Percentiles rank a stretch among this genome's conserved stretches.
phyloP scores from a whole-genome alignment of 2,888 invertebrate genomes.

The Habroteleia sp. region DNA sequence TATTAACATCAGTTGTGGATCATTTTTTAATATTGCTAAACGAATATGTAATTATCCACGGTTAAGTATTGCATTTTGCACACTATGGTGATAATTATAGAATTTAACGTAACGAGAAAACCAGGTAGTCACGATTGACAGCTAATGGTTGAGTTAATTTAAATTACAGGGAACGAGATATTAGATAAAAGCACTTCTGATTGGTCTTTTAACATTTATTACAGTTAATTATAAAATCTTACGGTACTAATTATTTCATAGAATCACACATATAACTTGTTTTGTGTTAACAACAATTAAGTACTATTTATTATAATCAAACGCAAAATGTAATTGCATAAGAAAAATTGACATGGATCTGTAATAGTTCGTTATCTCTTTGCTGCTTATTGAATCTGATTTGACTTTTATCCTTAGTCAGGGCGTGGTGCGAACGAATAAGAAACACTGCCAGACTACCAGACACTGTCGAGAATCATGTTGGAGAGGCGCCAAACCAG shows the following conservation, averaged over 20 bases:
- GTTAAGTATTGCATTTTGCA: background rate
- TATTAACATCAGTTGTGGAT: background rate
- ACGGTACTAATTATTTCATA: too few relatives aligned
- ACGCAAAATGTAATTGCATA: too few relatives aligned
- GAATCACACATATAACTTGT: background rate
- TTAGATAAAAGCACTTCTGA: background rate
- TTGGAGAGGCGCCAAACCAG: slow-evolving; percentile 93
- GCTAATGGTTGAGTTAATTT: slow-evolving; percentile 1
- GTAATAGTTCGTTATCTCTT: slow-evolving; percentile 11
- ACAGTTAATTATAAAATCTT: background rate
- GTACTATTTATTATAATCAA: slow-evolving; percentile 36
- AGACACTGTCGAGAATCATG: slow-evolving; percentile 95
- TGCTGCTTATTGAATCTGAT: slow-evolving; percentile 43
- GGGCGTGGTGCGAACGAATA: slow-evolving; percentile 92
- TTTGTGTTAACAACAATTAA: slow-evolving; percentile 23
- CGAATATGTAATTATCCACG: background rate
- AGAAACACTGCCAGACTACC: slow-evolving; percentile 95
- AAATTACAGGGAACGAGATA: background rate
- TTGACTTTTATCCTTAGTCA: slow-evolving; percentile 82
- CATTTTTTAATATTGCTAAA: background rate
- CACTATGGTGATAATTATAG: slow-evolving; percentile 1
- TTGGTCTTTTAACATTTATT: background rate
- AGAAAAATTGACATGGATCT: too few relatives aligned
- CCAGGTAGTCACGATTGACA: slow-evolving; percentile 6
- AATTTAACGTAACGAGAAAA: slow-evolving; percentile 1